phyloP scores from a whole-genome alignment of 2,797 vertebrate species.

The Artibeus jamaicensis region DNA sequence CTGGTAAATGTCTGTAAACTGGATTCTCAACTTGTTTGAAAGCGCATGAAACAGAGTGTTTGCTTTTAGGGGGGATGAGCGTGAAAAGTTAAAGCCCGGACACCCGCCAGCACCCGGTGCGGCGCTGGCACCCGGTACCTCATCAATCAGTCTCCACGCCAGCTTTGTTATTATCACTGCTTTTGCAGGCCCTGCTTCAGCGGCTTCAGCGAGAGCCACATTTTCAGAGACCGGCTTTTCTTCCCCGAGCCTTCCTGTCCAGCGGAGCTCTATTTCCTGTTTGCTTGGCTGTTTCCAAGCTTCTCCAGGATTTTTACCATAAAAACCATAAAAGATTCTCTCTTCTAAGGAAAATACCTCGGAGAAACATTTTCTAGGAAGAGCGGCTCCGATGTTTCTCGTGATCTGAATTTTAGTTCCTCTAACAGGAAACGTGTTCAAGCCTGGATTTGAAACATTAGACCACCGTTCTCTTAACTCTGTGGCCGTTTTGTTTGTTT shows the following conservation, averaged over 20 bases:
- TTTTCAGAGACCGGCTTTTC: neutral
- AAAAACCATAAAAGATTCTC: neutral
- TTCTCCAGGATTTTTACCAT: conserved; percentile 27
- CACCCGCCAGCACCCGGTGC: neutral
- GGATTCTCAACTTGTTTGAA: conserved; percentile 8
- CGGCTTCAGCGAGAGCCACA: neutral
- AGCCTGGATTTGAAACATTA: neutral
- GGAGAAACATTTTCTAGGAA: conserved; percentile 38
- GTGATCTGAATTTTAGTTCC: neutral
- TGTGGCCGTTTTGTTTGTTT: too few relatives aligned
- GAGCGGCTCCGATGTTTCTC: neutral
- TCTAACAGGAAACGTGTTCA: neutral
- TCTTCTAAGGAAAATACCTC: neutral
- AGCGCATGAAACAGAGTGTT: neutral
- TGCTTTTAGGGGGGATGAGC: neutral
- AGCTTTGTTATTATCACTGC: neutral
- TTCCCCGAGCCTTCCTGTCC: neutral
- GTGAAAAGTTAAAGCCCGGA: neutral
- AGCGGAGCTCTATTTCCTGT: conserved; percentile 49
- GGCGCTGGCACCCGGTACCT: neutral
- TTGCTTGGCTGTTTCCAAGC: neutral
- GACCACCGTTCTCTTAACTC: neutral
- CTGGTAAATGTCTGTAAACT: neutral
- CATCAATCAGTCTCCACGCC: neutral
- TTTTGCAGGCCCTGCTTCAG: neutral